Conservation (phyloP, 2,797 vertebrate genomes). For the Hybognathus amarus region DNA sequence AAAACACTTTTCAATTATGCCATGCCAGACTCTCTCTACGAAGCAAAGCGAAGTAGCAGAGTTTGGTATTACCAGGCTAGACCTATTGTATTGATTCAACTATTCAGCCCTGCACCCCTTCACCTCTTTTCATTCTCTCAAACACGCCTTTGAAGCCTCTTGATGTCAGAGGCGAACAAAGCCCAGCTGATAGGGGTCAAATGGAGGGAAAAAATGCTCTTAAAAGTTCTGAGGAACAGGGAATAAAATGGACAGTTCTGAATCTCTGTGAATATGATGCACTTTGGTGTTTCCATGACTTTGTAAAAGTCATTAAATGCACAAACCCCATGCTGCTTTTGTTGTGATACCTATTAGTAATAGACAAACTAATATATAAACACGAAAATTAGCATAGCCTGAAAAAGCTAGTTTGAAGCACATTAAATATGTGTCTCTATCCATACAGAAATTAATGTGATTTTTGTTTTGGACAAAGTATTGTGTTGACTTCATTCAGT, state of each 20-base stretch:
- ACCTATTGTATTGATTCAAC: conserved; percentile 65
- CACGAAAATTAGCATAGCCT: neutral
- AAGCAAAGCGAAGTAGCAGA: no score
- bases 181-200: conserved; percentile 52
- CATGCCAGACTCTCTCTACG: no score
- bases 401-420: neutral
- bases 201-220: conserved; percentile 36
- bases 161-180: conserved; percentile 64
- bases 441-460: neutral
- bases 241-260: neutral
- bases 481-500: neutral
- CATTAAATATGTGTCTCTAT: neutral
- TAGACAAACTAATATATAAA: neutral
- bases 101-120: conserved; percentile 58
- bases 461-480: neutral
- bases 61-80: no score
- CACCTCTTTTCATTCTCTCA: conserved; percentile 58
- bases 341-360: neutral
- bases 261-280: neutral
- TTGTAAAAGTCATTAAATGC: neutral
- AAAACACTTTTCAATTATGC: no score
- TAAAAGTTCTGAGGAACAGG: conserved; percentile 33
- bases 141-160: conserved; percentile 61
- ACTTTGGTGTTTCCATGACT: neutral
- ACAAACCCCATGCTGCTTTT: neutral